A percentile compares a stretch with the other conserved stretches of the same genome.
Evolutionary conservation across 2,888 invertebrate genomes (phyloP).

Genomic region (Amaurobius ferox): DNA sequence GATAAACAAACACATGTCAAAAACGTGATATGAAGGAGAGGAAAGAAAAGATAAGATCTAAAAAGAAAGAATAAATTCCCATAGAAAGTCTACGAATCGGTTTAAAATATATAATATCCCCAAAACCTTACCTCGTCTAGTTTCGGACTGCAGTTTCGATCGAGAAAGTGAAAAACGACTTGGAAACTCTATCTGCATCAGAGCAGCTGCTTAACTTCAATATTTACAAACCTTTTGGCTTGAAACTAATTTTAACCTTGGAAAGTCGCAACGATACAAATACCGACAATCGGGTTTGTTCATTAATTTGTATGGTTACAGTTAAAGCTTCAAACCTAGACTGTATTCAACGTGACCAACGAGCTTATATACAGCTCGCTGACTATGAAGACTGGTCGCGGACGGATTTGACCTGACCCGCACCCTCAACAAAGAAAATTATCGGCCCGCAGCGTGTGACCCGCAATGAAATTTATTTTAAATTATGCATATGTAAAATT

Average conservation of each 20-base stretch:
- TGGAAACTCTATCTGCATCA: conserved; percentile 68
- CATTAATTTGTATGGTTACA: background rate
- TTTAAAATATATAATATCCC: no score
- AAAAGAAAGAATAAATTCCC: background rate
- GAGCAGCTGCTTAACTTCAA: conserved; percentile 52
- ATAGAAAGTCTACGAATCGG: background rate
- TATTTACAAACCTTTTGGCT: conserved; percentile 55
- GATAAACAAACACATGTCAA: conserved; percentile 7
- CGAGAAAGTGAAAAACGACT: conserved; percentile 50
- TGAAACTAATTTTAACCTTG: conserved; percentile 49
- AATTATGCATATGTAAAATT: no score
- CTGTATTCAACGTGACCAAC: no score
- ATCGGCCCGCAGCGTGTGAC: no score
- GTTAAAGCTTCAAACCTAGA: no score
- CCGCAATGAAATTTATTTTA: no score
- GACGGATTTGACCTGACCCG: no score
- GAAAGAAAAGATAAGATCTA: background rate
- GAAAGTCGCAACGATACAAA: background rate
- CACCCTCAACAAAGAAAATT: no score
- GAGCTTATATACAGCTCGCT: no score
- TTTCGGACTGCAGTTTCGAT: conserved; percentile 49
- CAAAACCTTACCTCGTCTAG: conserved; percentile 42
- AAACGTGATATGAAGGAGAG: background rate
- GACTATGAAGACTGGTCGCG: no score
- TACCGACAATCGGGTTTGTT: background rate